A percentile compares a stretch with the other conserved stretches of the same genome.
Evolutionary conservation across 2,888 invertebrate genomes (phyloP).

Genomic region (Phaedon cochleariae): DNA sequence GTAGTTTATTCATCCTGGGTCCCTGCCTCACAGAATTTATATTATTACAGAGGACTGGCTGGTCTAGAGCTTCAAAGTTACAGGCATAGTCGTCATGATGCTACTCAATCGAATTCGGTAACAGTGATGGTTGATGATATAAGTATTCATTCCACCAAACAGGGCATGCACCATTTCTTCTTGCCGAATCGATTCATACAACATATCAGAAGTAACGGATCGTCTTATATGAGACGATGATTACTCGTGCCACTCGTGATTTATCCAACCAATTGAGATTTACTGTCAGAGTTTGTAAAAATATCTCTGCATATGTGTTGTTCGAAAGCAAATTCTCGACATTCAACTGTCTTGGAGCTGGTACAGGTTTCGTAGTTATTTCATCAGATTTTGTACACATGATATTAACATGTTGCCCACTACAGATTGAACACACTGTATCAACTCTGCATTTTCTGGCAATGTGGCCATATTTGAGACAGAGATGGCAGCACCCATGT

Average conservation of each 20-base stretch:
- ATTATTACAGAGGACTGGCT: conserved; percentile 29
- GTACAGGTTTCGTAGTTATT: not conserved
- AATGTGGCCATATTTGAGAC: not conserved
- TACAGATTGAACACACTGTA: not conserved
- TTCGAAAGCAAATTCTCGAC: not conserved
- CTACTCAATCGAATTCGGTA: conserved; percentile 18
- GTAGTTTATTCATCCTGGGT: conserved; percentile 29
- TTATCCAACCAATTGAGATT: not conserved
- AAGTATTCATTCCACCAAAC: conserved; percentile 29
- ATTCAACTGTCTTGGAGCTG: not conserved
- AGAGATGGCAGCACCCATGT: not conserved
- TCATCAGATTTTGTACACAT: not conserved
- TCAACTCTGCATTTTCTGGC: conserved; percentile 8
- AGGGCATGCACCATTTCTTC: conserved; percentile 28
- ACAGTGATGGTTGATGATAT: not conserved
- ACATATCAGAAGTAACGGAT: conserved; percentile 22
- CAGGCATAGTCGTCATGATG: conserved; percentile 26
- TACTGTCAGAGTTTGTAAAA: not conserved
- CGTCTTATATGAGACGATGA: conserved; percentile 41
- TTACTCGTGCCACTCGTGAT: conserved; percentile 19
- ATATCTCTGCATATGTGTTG: conserved; percentile 4
- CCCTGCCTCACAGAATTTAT: conserved; percentile 28
- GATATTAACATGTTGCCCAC: too few relatives aligned
- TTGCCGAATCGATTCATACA: conserved; percentile 20
- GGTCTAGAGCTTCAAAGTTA: conserved; percentile 34